A percentile compares a stretch with the other conserved stretches of the same genome.
These are phyloP conservation scores for Desmophyllum pertusum DNA, from an alignment of 92 coral and sea anemone genomes.

Conservation along the genomic window DNA sequence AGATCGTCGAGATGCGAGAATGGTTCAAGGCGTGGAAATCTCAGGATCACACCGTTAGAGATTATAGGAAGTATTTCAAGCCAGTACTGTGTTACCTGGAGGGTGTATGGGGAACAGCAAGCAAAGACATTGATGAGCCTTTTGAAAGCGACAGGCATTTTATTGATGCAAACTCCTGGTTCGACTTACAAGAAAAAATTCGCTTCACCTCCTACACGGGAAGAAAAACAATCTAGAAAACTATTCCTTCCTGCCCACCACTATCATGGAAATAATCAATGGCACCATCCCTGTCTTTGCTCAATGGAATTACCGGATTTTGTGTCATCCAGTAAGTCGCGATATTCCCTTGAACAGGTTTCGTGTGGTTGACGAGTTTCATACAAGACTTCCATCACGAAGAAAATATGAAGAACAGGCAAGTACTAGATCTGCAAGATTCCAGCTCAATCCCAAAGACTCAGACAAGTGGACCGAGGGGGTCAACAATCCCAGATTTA, in stretches of 20 bases:
- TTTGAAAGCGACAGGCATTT: slow-evolving; percentile 95
- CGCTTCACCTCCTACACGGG: slow-evolving; percentile 96
- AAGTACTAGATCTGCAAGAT: slow-evolving; percentile 65
- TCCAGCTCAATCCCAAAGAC: slow-evolving; percentile 70
- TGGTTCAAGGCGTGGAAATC: slow-evolving; percentile 92
- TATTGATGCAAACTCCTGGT: slow-evolving; percentile 88
- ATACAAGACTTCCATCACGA: slow-evolving; percentile 26
- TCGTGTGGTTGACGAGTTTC: slow-evolving; percentile 63
- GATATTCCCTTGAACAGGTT: slow-evolving; percentile 70
- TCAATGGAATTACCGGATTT: slow-evolving; percentile 83
- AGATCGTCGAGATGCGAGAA: slow-evolving; percentile 81
- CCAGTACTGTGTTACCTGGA: slow-evolving; percentile 89
- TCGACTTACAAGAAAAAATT: slow-evolving; percentile 88
- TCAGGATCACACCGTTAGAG: slow-evolving; percentile 74
- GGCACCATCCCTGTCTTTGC: slow-evolving; percentile 79
- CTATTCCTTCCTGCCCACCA: slow-evolving; percentile 84
- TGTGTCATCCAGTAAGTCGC: slow-evolving; percentile 74
- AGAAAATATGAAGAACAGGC: slow-evolving; percentile 37
- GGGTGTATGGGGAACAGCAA: slow-evolving; percentile 84
- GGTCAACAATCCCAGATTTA: slow-evolving; percentile 23
- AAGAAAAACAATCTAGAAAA: slow-evolving; percentile 89
- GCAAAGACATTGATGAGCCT: slow-evolving; percentile 84
- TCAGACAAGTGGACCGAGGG: slow-evolving; percentile 49
- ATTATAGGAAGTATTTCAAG: slow-evolving; percentile 85
- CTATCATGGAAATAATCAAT: slow-evolving; percentile 81